Evolutionary conservation across 2,888 invertebrate genomes (phyloP).

Genomic region (Troilus luridus): DNA sequence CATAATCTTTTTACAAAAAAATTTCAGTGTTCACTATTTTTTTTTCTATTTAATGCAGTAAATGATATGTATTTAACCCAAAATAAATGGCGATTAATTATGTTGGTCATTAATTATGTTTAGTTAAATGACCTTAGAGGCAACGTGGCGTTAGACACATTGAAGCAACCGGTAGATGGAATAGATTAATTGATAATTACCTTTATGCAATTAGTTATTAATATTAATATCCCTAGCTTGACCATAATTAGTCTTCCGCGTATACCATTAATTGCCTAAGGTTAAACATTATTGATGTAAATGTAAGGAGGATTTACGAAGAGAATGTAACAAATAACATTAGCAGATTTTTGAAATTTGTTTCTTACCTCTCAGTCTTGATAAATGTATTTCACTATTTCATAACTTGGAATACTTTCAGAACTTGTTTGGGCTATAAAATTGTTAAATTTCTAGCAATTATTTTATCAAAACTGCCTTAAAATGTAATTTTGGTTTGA

Average conservation of each 20-base stretch:
- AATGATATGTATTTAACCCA: not conserved
- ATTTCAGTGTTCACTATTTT: not conserved
- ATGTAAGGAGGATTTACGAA: not conserved
- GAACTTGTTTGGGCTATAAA: too few relatives aligned
- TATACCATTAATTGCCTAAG: not conserved
- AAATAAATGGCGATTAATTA: not conserved
- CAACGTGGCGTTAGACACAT: not conserved
- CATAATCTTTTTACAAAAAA: too few relatives aligned
- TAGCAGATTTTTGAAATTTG: too few relatives aligned
- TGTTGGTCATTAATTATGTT: not conserved
- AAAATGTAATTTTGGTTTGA: too few relatives aligned
- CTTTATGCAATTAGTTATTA: not conserved
- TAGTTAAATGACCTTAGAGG: not conserved
- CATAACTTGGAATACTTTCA: too few relatives aligned
- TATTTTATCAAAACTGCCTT: too few relatives aligned
- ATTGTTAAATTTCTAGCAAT: too few relatives aligned
- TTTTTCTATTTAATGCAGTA: not conserved
- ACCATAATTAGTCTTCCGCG: not conserved
- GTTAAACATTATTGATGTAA: not conserved
- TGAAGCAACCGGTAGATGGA: not conserved
- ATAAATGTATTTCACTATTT: too few relatives aligned
- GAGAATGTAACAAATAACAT: not conserved
- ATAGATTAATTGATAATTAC: conserved; percentile 9
- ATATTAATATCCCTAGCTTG: not conserved
- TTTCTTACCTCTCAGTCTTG: too few relatives aligned